phyloP scores from a whole-genome alignment of 2,888 invertebrate species.

The Rhorus exstirpatorius region DNA sequence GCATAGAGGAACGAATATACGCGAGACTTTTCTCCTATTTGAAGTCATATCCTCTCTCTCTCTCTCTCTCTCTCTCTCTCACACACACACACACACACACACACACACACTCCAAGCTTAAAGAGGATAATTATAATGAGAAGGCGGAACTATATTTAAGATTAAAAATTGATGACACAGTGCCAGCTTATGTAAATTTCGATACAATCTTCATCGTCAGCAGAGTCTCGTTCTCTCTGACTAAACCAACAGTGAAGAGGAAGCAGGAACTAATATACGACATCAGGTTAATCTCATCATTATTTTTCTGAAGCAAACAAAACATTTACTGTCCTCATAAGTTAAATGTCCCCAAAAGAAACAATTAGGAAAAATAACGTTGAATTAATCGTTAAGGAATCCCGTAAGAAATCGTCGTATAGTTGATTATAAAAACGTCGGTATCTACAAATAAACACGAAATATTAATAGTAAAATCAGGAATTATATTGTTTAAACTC shows the following conservation, averaged over 20 bases:
- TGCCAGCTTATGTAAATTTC: conserved; percentile 41
- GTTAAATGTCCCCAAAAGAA: no score
- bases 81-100: no score
- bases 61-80: neutral
- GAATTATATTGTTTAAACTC: no score
- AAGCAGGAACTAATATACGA: neutral
- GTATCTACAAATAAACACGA: no score
- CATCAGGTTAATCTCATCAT: neutral
- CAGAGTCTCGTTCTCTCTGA: neutral
- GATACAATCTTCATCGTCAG: neutral
- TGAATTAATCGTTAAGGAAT: no score
- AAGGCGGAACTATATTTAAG: no score
- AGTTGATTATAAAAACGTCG: no score
- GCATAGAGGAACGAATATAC: conserved; percentile 10
- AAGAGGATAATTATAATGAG: conserved; percentile 27
- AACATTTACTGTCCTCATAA: no score
- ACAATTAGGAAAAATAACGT: no score
- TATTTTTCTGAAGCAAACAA: neutral
- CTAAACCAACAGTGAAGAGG: neutral
- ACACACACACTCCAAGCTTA: neutral
- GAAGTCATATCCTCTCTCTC: conserved; percentile 1
- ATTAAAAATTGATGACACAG: conserved; percentile 13
- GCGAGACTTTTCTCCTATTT: conserved; percentile 15
- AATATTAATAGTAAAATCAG: no score
- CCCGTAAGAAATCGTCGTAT: no score